phyloP scores from a whole-genome alignment of 1,140 invertebrate genomes.

The Potamilus streckersoni region DNA sequence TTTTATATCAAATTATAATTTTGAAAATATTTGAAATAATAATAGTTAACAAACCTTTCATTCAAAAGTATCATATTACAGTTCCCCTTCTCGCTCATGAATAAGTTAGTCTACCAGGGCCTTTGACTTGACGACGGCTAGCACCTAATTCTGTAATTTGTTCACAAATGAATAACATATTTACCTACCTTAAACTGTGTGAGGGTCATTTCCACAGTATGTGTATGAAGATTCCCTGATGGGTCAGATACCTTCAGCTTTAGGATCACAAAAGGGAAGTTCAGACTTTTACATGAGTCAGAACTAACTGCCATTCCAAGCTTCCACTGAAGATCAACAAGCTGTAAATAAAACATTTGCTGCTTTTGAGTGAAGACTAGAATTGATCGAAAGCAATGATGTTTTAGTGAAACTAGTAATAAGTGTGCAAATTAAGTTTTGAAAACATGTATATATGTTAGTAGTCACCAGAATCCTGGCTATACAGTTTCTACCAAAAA shows the following conservation, averaged over 20 bases:
- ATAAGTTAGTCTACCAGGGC: neutral
- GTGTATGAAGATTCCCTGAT: conserved; percentile 23
- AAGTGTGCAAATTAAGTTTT: no score
- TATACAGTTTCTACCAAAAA: no score
- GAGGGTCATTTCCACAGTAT: conserved; percentile 42
- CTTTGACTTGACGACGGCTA: neutral
- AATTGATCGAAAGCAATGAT: no score
- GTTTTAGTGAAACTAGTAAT: no score
- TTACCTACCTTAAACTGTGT: conserved; percentile 39
- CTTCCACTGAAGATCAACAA: conserved; percentile 48
- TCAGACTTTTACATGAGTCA: conserved; percentile 37
- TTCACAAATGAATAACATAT: no score
- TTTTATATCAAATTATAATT: neutral
- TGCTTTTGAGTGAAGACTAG: no score
- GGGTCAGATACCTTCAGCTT: conserved; percentile 36
- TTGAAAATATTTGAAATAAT: neutral
- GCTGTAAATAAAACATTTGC: conserved; percentile 11
- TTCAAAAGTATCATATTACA: no score
- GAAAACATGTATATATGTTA: no score
- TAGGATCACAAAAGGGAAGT: conserved; percentile 40
- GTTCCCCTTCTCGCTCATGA: no score
- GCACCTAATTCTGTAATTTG: neutral
- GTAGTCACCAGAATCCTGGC: no score
- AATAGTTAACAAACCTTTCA: neutral
- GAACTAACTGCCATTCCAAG: conserved; percentile 43